Evolutionary conservation across 2,888 invertebrate species (phyloP).

Genomic region (Arenicola marina): DNA sequence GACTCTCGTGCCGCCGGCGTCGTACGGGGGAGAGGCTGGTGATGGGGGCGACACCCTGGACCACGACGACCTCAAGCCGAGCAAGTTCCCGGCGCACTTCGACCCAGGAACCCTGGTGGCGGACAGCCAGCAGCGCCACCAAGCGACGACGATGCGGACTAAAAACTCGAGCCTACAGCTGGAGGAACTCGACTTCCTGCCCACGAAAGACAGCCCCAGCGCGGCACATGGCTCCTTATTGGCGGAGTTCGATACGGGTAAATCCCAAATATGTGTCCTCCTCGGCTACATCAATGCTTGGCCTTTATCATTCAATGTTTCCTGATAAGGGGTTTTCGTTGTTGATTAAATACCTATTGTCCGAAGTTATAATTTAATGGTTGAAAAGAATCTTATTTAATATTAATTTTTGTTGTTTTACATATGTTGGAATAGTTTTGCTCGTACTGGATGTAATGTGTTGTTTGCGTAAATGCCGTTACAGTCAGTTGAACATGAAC

Average conservation of each 20-base stretch:
- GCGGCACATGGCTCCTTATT: neutral
- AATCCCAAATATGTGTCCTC: neutral
- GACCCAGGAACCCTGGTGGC: neutral
- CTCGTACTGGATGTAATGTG: no score
- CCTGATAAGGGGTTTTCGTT: no score
- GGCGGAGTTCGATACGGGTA: neutral
- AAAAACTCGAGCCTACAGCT: neutral
- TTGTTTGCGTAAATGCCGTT: no score
- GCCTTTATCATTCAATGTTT: no score
- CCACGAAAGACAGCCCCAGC: slow-evolving; percentile 16
- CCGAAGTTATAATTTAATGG: no score
- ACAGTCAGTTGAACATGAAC: no score
- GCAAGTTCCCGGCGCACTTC: neutral
- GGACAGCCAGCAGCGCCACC: neutral
- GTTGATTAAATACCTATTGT: no score
- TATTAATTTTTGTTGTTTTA: no score
- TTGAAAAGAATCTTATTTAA: no score
- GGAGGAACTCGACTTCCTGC: slow-evolving; percentile 26
- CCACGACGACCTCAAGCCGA: neutral
- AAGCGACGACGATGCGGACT: neutral
- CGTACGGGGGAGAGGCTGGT: neutral
- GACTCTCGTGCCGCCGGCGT: slow-evolving; percentile 42
- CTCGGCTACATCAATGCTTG: no score
- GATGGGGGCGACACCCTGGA: neutral
- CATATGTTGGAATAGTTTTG: no score